Percentiles rank a stretch among this genome's conserved stretches.
Conservation (phyloP, 92 coral and sea anemone species). For the Metridium senile region DNA sequence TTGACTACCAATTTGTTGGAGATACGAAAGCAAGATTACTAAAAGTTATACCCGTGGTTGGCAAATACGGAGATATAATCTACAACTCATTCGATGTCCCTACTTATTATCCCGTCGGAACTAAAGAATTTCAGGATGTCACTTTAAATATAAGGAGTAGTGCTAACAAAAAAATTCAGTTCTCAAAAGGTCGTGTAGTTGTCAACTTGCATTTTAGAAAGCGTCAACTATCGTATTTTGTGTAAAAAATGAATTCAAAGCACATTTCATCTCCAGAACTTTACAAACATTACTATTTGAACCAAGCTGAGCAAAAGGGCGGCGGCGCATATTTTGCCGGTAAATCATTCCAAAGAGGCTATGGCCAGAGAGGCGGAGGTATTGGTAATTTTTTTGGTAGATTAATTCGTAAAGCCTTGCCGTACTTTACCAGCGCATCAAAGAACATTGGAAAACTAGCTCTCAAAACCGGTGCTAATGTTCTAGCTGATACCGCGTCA, state of each 20-base stretch:
- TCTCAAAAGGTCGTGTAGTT: constrained; percentile 9
- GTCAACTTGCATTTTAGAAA: constrained; percentile 28
- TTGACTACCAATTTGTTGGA: constrained; percentile 33
- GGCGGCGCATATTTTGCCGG: constrained; percentile 27
- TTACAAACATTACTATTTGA: constrained; percentile 11
- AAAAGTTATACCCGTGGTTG: constrained; percentile 42
- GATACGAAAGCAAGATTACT: constrained; percentile 36
- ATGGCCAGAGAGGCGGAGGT: constrained; percentile 49
- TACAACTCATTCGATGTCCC: constrained; percentile 40
- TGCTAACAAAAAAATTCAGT: neutral
- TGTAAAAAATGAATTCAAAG: constrained; percentile 5
- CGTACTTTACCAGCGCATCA: constrained; percentile 24
- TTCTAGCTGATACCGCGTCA: constrained; percentile 32
- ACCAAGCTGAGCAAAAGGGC: constrained; percentile 20
- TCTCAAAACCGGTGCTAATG: constrained; percentile 29
- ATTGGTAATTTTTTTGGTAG: constrained; percentile 43
- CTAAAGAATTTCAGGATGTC: constrained; percentile 21
- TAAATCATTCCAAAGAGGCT: constrained; percentile 29
- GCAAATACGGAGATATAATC: constrained; percentile 28
- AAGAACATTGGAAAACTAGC: constrained; percentile 45
- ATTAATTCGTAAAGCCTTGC: constrained; percentile 39
- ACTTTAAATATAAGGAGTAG: constrained; percentile 7
- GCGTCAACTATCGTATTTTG: constrained; percentile 1
- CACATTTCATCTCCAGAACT: constrained; percentile 20
- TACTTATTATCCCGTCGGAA: constrained; percentile 37